Evolutionary conservation across 2,888 invertebrate genomes (phyloP), one percentile per base, ranked within the genome.

Genomic region (Apamea sordens): DNA sequence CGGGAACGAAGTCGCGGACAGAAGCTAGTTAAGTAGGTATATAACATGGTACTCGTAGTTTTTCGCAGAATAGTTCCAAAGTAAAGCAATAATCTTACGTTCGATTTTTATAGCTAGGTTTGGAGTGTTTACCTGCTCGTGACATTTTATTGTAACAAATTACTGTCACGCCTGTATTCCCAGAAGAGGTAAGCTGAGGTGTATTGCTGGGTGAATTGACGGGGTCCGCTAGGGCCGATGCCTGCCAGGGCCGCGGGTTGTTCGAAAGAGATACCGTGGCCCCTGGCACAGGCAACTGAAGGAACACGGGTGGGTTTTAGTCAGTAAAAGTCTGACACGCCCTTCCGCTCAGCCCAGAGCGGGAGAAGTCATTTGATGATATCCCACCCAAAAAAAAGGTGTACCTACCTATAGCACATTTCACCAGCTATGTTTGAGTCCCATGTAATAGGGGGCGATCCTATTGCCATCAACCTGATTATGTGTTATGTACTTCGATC

Each of bases 51-150:
- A n/a, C 15, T 65, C 0, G 21, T 47, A 82, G 50, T 63, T 63
- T 80, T 83, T 83, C 47, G 44, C 36, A 53, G 44, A 80, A 61
- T 50, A 61, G 41, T 78, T 80, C 32, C n/a, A 41, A 71, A 59
- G 47, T 73, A 72, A 50, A 53, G 11, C 77, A 77, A 77, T 76
- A 28, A 44, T 32, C 18, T 61, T 24, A 18, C 0, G 41, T 5
- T 47, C 32, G 61, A 36, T 47, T 3, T 79, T 47, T 36, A 47
- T 44, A 15, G 5, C 44, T 47, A 53, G 28, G 28, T 28, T 50
- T 32, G 32, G 21, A 53, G 32, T 77, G 44, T 77, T 41, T 15
- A 41, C 41, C n/a, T n/a, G 24, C 11, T 77, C 41, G n/a, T 65
- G 8, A 13, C n/a, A 21, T 32, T 47, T 59, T 24, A 7, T 18